Conservation (phyloP, 2,888 invertebrate genomes). For the Myopa tessellatipennis region DNA sequence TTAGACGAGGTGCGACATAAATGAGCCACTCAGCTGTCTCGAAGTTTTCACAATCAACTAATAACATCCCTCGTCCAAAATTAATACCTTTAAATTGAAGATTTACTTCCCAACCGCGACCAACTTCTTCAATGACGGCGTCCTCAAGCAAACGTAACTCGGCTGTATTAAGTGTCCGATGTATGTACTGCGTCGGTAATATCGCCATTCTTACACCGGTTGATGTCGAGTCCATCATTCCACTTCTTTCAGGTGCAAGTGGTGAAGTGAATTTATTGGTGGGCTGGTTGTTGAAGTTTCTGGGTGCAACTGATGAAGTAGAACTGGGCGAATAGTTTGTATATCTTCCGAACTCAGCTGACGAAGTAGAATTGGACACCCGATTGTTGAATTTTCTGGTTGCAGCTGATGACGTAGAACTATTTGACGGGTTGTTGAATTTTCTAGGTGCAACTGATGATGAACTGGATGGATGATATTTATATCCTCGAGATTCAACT, state of each 20-base stretch:
- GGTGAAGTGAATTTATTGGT: too few relatives aligned
- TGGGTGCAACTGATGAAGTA: too few relatives aligned
- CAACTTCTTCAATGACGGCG: constrained; percentile 10
- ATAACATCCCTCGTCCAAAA: background rate
- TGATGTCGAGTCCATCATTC: background rate
- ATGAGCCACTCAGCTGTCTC: constrained; percentile 9
- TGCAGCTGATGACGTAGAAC: background rate
- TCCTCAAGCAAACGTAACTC: background rate
- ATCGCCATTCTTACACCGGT: constrained; percentile 1
- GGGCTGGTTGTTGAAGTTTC: too few relatives aligned
- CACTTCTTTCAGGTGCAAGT: background rate
- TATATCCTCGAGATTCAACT: background rate
- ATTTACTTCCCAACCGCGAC: constrained; percentile 7
- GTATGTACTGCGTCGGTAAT: background rate
- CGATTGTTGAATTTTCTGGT: background rate
- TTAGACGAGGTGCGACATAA: background rate
- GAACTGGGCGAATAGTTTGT: too few relatives aligned
- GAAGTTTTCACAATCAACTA: constrained; percentile 23
- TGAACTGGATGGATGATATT: background rate
- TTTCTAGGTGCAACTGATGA: background rate
- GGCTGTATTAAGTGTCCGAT: background rate
- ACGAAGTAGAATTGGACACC: background rate
- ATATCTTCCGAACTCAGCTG: too few relatives aligned
- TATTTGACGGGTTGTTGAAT: background rate
- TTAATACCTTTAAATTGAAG: constrained; percentile 7